These are phyloP conservation scores for Rhinoderma darwinii DNA, from an alignment of 2,113 vertebrate species.

Conservation along the genomic window DNA sequence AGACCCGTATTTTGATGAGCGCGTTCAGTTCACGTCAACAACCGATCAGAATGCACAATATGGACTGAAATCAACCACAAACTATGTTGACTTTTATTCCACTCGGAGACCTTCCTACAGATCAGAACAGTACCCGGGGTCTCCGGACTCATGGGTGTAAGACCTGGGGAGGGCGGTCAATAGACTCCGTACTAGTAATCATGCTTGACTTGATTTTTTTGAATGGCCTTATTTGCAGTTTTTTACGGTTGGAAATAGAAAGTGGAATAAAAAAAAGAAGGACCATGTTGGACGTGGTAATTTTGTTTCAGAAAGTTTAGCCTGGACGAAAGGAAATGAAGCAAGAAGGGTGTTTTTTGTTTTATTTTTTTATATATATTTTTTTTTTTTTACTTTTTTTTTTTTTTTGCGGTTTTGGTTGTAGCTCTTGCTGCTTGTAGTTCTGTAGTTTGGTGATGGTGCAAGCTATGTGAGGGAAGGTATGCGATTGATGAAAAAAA, in stretches of 20 bases:
- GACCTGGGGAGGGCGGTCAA: conserved; percentile 57
- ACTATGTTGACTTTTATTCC: conserved; percentile 98
- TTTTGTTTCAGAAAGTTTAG: conserved; percentile 68
- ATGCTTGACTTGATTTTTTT: conserved; percentile 68
- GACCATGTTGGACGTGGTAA: conserved; percentile 70
- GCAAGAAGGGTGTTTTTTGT: conserved; percentile 52
- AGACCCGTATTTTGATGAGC: conserved; percentile 89
- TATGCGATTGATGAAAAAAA: conserved; percentile 79
- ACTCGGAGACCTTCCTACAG: conserved; percentile 90
- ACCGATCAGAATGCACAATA: conserved; percentile 86
- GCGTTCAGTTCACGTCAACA: conserved; percentile 85
- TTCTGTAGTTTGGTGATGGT: conserved; percentile 85
- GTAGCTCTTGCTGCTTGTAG: conserved; percentile 84
- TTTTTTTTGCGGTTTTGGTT: conserved; percentile 76
- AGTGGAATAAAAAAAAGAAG: conserved; percentile 83
- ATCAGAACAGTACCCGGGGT: conserved; percentile 95
- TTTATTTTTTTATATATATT: conserved; percentile 63
- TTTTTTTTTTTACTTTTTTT: conserved; percentile 56
- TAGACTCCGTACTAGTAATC: conserved; percentile 70
- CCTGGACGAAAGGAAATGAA: conserved; percentile 69
- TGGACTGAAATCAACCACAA: conserved; percentile 91
- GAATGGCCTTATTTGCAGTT: conserved; percentile 64
- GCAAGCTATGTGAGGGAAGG: conserved; percentile 86
- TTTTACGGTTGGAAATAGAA: conserved; percentile 76
- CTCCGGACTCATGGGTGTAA: conserved; percentile 98